Base-by-base conservation (phyloP, 2,797 vertebrate species). In the Steatocranus sp. region DNA sequence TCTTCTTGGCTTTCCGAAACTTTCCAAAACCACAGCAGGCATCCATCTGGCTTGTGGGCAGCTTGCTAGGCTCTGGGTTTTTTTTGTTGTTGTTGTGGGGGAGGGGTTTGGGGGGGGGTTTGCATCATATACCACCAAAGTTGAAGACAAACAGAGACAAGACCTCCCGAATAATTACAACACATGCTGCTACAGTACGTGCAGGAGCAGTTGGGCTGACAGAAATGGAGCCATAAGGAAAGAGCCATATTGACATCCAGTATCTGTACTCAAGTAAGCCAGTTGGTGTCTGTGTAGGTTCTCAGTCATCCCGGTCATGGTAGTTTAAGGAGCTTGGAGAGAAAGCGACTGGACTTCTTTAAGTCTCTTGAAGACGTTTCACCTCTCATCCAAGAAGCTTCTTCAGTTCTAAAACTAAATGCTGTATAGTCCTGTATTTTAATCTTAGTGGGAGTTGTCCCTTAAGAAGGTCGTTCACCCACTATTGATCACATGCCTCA, bases 71-170 rank as follows among this genome's bases (percentile, higher is more conserved):
- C 20, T 68, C 8, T 25, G n/a, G 14, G 5, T 1, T 30, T 56
- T 17, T 15, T 56, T 53, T 53, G 11, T 53, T 23, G n/a, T 51
- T 51, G 50, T 23, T 2, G 2, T 2, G 30, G 4, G 2, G 3
- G 38, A 4, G 5, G 4, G 9, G 18, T n/a, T n/a, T n/a, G 9
- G 18, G 17, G 4, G 2, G 34, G 3, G 9, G 1, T 3, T 61
- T n/a, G 56, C 10, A 11, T 61, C 32, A 12, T 61, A 34, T 20
- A 36, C 18, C 32, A 38, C 34, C n/a, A 14, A 38, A 20, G 58
- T 38, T 36, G 34, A 7, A 23, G 34, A 63, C 7, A 4, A 20
- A n/a, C 18, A 8, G 3, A 63, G 34, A 63, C 32, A 14, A 63
- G 2, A 63, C 18, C 11, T 11, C 2, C n/a, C 2, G 1, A 20